These are phyloP conservation scores for Lysandra coridon DNA, from an alignment of 2,888 invertebrate species.

Conservation along the genomic window DNA sequence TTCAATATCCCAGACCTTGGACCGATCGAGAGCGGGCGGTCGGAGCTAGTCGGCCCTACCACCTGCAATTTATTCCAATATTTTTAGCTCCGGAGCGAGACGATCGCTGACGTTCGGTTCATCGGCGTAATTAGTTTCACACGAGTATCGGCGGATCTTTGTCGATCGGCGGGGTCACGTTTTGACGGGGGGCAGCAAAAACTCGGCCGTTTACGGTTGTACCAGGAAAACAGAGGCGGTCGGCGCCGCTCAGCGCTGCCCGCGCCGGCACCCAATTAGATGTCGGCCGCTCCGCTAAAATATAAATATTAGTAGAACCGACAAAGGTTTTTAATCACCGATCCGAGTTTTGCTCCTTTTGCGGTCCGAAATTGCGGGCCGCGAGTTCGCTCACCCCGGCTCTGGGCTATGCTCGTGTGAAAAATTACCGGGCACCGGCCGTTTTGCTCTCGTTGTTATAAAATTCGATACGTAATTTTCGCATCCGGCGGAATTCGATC, in stretches of 20 bases:
- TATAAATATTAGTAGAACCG: slow-evolving; percentile 82
- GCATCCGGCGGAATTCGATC: slow-evolving; percentile 62
- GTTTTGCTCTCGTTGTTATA: slow-evolving; percentile 74
- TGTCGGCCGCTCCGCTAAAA: slow-evolving; percentile 78
- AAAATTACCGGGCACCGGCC: slow-evolving; percentile 69
- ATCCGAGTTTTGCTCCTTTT: slow-evolving; percentile 77
- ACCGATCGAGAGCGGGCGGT: slow-evolving; percentile 67
- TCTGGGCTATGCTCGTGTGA: slow-evolving; percentile 78
- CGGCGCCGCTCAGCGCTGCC: slow-evolving; percentile 66
- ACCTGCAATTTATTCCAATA: slow-evolving; percentile 65
- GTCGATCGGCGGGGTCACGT: slow-evolving; percentile 64
- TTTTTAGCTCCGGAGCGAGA: slow-evolving; percentile 58
- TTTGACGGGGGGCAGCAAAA: slow-evolving; percentile 65
- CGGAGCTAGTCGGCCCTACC: slow-evolving; percentile 71
- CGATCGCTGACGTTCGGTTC: slow-evolving; percentile 41
- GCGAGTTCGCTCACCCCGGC: slow-evolving; percentile 78
- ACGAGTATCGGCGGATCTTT: slow-evolving; percentile 47
- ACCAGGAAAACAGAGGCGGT: slow-evolving; percentile 76
- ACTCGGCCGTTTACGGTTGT: slow-evolving; percentile 68
- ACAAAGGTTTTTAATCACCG: slow-evolving; percentile 81
- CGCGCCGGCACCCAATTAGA: slow-evolving; percentile 74
- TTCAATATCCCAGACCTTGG: slow-evolving; percentile 80
- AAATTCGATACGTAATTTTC: slow-evolving; percentile 73
- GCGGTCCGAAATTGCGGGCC: slow-evolving; percentile 80
- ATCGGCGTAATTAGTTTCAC: slow-evolving; percentile 17